Conservation (phyloP, 2,888 invertebrate genomes). For the Julus scandinavius region DNA sequence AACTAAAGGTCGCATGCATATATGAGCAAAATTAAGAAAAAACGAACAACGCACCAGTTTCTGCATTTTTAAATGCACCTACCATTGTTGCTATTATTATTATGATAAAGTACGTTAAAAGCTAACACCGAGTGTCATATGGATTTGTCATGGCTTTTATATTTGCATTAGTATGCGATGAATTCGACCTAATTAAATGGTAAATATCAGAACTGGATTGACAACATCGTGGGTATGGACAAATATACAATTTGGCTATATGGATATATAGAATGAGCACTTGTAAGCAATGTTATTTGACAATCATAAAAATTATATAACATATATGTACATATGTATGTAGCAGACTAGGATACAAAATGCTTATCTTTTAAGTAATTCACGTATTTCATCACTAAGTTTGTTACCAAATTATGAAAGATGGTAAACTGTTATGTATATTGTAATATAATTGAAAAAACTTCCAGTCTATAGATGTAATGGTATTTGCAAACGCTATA, state of each 20-base stretch:
- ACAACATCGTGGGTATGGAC: background rate
- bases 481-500: too few relatives aligned
- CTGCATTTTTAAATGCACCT: background rate
- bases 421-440: too few relatives aligned
- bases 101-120: conserved; percentile 12
- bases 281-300: background rate
- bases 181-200: conserved; percentile 36
- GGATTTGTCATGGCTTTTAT: background rate
- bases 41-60: background rate
- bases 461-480: too few relatives aligned
- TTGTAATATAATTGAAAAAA: too few relatives aligned
- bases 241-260: background rate
- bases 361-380: background rate
- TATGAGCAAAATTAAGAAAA: conserved; percentile 26
- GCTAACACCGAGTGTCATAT: background rate
- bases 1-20: conserved; percentile 26
- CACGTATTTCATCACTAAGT: background rate
- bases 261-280: background rate
- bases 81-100: background rate
- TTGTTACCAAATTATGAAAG: background rate
- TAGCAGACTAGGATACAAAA: background rate
- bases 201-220: background rate
- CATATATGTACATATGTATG: background rate
- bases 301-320: background rate
- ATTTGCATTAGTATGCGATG: conserved; percentile 4